These are phyloP conservation scores for Sciurus vulgaris DNA, from an alignment of 2,797 vertebrate species.

Conservation along the genomic window DNA sequence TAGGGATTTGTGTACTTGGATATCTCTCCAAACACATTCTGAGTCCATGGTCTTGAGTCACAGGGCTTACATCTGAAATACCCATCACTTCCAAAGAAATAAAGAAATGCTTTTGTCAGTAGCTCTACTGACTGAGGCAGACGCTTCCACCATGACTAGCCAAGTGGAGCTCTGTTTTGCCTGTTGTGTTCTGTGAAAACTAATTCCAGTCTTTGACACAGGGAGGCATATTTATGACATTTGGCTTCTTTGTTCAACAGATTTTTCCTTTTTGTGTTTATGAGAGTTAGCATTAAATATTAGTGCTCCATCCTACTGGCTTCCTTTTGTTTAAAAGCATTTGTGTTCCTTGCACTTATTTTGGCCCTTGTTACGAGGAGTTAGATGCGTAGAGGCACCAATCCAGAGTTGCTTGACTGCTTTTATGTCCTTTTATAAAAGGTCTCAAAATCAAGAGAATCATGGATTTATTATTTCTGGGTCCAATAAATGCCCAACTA, in stretches of 20 bases:
- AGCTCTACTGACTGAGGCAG: neutral
- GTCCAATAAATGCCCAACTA: constrained; percentile 85
- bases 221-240: constrained; percentile 75
- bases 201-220: constrained; percentile 72
- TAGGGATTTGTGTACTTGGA: constrained; percentile 32
- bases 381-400: constrained; percentile 76
- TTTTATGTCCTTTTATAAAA: constrained; percentile 85
- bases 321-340: constrained; percentile 79
- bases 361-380: constrained; percentile 81
- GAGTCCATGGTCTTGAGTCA: constrained; percentile 4
- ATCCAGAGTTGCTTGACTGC: constrained; percentile 81
- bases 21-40: constrained; percentile 13
- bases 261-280: constrained; percentile 80
- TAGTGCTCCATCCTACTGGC: constrained; percentile 62
- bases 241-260: constrained; percentile 76
- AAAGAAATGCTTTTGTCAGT: constrained; percentile 57
- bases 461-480: constrained; percentile 86
- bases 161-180: constrained; percentile 70
- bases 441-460: constrained; percentile 83
- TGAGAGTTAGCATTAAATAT: constrained; percentile 65
- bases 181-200: constrained; percentile 52
- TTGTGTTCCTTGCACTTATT: constrained; percentile 84
- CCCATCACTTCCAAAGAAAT: constrained; percentile 50
- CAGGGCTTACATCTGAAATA: constrained; percentile 23
- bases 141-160: constrained; percentile 66